phyloP scores from a whole-genome alignment of 2,888 invertebrate species.

The Melanostoma scalare region DNA sequence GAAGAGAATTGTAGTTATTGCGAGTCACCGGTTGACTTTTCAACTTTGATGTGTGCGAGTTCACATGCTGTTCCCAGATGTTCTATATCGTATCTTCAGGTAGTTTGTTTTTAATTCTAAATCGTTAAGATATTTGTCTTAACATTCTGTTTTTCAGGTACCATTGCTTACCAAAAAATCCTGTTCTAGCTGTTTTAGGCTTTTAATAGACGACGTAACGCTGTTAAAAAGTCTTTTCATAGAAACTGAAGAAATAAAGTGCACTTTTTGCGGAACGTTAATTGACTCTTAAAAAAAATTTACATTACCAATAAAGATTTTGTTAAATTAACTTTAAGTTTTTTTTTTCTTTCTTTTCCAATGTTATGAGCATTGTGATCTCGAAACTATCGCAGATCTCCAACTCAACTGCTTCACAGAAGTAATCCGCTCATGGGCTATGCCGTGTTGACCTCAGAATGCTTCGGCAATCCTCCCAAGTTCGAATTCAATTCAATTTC shows the following conservation, averaged over 20 bases:
- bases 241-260: constrained; percentile 73
- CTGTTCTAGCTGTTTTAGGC: constrained; percentile 77
- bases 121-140: not conserved
- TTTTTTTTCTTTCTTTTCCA: too few species aligned
- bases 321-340: too few species aligned
- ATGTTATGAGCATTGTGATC: too few species aligned
- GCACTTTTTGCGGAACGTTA: constrained; percentile 75
- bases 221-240: constrained; percentile 76
- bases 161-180: constrained; percentile 75
- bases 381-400: too few species aligned
- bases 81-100: constrained; percentile 77
- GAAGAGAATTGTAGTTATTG: constrained; percentile 75
- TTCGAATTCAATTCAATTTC: too few species aligned
- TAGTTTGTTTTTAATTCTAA: constrained; percentile 50
- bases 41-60: constrained; percentile 71
- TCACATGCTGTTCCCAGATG: constrained; percentile 76
- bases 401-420: too few species aligned
- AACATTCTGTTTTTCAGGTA: constrained; percentile 66
- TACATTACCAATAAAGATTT: too few species aligned
- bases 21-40: constrained; percentile 53
- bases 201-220: constrained; percentile 74
- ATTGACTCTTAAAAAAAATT: constrained; percentile 30
- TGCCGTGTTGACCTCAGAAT: too few species aligned
- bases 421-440: too few species aligned
- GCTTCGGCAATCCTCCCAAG: too few species aligned